Percentiles rank a stretch among this genome's conserved stretches.
phyloP scores from a whole-genome alignment of 2,888 invertebrate genomes.

The Arge pagana region DNA sequence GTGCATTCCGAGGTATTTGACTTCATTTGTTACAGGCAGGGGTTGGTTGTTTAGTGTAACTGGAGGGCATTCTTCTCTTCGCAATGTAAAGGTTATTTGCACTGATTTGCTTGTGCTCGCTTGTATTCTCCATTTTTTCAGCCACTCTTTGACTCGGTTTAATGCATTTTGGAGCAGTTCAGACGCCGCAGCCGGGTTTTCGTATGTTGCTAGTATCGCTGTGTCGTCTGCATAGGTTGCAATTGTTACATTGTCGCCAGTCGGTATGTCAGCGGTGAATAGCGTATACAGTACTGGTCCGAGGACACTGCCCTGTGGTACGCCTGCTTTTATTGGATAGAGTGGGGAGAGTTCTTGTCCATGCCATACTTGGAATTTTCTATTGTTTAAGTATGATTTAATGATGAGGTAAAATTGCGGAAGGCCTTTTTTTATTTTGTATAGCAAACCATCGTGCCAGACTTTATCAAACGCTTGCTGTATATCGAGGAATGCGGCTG shows the following conservation, averaged over 20 bases:
- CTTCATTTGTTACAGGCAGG: conserved; percentile 23
- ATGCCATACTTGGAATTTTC: conserved; percentile 24
- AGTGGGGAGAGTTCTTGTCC: neutral
- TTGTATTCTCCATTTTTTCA: conserved; percentile 31
- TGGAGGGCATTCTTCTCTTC: neutral
- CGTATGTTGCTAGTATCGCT: conserved; percentile 13
- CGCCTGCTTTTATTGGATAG: conserved; percentile 25
- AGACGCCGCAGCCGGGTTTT: conserved; percentile 13
- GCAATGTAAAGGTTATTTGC: conserved; percentile 29
- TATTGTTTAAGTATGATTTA: too few relatives aligned
- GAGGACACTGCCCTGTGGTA: conserved; percentile 27
- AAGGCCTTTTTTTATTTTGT: conserved; percentile 28
- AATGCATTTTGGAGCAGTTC: conserved; percentile 24
- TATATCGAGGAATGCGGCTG: conserved; percentile 33
- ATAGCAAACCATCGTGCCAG: conserved; percentile 31
- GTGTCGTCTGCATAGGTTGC: conserved; percentile 34
- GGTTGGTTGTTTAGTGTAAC: conserved; percentile 14
- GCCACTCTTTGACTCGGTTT: conserved; percentile 29
- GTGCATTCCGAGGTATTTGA: conserved; percentile 30
- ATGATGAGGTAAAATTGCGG: too few relatives aligned
- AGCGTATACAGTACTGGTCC: conserved; percentile 25
- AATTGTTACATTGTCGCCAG: conserved; percentile 11
- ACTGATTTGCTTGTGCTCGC: conserved; percentile 31
- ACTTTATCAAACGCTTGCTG: conserved; percentile 40
- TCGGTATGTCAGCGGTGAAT: conserved; percentile 30